These are phyloP conservation scores for Salvelinus alpinus DNA, from an alignment of 2,113 vertebrate genomes.

Conservation along the genomic window DNA sequence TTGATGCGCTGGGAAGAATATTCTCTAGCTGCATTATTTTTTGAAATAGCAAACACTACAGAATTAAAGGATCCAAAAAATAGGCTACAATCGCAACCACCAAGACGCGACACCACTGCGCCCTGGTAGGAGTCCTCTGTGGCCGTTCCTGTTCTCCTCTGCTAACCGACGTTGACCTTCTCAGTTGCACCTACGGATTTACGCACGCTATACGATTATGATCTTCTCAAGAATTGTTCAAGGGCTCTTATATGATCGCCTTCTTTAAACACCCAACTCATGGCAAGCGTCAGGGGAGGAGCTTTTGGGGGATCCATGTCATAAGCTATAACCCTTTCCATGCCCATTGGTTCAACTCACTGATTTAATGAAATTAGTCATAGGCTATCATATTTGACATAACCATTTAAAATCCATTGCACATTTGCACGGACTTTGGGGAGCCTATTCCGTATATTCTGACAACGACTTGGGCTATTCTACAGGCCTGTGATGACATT, in stretches of 20 bases:
- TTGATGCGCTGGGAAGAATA: conserved; percentile 79
- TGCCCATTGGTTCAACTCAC: conserved; percentile 71
- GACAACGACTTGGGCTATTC: background rate
- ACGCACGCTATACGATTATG: conserved; percentile 53
- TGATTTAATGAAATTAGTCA: conserved; percentile 88
- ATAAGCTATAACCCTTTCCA: conserved; percentile 41
- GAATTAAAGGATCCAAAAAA: conserved; percentile 39
- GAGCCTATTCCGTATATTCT: background rate
- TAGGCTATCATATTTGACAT: conserved; percentile 18
- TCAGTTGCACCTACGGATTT: conserved; percentile 57
- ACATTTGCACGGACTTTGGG: conserved; percentile 44
- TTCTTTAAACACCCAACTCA: conserved; percentile 58
- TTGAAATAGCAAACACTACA: conserved; percentile 31
- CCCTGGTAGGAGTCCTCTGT: conserved; percentile 42
- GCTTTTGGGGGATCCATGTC: conserved; percentile 56
- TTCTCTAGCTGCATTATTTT: conserved; percentile 93
- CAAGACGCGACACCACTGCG: conserved; percentile 50
- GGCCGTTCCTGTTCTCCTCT: conserved; percentile 52
- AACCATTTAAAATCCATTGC: conserved; percentile 4
- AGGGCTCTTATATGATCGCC: conserved; percentile 71
- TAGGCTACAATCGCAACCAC: conserved; percentile 40
- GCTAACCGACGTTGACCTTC: conserved; percentile 39
- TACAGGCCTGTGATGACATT: background rate
- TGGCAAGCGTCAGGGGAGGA: conserved; percentile 67
- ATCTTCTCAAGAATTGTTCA: conserved; percentile 54